Evolutionary conservation across 2,113 vertebrate genomes (phyloP).

Genomic region (Chionomys nivalis): DNA sequence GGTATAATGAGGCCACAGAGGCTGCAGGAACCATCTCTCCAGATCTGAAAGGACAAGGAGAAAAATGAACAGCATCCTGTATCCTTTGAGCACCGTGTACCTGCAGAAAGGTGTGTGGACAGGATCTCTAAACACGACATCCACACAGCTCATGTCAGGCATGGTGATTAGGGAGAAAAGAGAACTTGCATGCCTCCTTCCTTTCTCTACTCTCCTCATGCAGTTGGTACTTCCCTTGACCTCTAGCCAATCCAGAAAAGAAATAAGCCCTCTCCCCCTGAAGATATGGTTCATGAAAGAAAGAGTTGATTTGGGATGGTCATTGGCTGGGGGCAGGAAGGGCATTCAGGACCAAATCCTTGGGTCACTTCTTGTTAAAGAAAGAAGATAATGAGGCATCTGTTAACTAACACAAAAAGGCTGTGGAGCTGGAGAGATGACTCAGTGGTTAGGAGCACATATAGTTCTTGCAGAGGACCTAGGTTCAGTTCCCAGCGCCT

Average conservation of each 20-base stretch:
- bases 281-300: background rate
- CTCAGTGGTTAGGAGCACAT: background rate
- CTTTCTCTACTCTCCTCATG: background rate
- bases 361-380: background rate
- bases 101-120: background rate
- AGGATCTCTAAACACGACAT: background rate
- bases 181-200: too few relatives aligned
- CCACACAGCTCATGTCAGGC: background rate
- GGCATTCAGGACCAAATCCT: background rate
- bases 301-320: background rate
- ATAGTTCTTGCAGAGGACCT: background rate
- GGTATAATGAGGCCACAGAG: background rate
- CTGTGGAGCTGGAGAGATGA: background rate
- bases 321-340: too few relatives aligned
- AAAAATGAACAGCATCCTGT: background rate
- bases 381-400: background rate
- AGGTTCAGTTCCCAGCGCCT: too few relatives aligned
- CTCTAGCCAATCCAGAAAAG: background rate
- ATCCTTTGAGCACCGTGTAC: rapidly evolving
- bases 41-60: background rate
- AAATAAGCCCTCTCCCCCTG: background rate
- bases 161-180: background rate
- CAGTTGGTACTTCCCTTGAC: background rate
- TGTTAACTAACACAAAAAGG: rapidly evolving
- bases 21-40: background rate